Percentiles rank a stretch among this genome's conserved stretches.
Conservation (phyloP, 1,140 invertebrate genomes). For the Tetraneura akinire region DNA sequence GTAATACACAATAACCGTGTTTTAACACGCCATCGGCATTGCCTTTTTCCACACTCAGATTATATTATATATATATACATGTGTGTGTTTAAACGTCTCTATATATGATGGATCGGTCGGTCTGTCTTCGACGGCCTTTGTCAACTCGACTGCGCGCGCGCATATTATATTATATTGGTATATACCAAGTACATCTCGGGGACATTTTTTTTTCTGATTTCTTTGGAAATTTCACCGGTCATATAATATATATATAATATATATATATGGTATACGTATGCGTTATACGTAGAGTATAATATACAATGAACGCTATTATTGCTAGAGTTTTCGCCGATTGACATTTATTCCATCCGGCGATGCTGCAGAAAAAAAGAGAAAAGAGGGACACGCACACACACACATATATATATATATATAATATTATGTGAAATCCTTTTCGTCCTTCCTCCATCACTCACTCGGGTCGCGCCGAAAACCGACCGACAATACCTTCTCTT, state of each 20-base stretch:
- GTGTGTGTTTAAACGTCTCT: background rate
- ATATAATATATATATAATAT: background rate
- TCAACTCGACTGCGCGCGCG: slow-evolving; percentile 7
- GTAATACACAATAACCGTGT: too few species aligned
- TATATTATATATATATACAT: background rate
- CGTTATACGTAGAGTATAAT: background rate
- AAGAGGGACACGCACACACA: background rate
- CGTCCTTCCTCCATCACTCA: background rate
- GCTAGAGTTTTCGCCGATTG: background rate
- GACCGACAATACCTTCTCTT: too few species aligned
- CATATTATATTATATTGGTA: background rate
- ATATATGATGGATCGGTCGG: slow-evolving; percentile 37
- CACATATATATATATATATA: background rate
- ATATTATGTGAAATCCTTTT: slow-evolving; percentile 10
- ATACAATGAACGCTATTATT: slow-evolving; percentile 27
- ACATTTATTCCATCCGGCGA: background rate
- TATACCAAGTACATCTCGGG: background rate
- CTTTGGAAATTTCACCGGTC: slow-evolving; percentile 4
- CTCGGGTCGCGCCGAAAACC: too few species aligned
- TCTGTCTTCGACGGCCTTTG: slow-evolving; percentile 33
- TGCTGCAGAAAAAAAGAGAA: too few species aligned
- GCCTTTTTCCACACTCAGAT: background rate
- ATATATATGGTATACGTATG: background rate
- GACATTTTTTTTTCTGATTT: slow-evolving; percentile 17
- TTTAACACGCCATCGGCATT: too few species aligned